Base-by-base conservation (phyloP, 2,113 vertebrate species). In the Callipepla squamata region DNA sequence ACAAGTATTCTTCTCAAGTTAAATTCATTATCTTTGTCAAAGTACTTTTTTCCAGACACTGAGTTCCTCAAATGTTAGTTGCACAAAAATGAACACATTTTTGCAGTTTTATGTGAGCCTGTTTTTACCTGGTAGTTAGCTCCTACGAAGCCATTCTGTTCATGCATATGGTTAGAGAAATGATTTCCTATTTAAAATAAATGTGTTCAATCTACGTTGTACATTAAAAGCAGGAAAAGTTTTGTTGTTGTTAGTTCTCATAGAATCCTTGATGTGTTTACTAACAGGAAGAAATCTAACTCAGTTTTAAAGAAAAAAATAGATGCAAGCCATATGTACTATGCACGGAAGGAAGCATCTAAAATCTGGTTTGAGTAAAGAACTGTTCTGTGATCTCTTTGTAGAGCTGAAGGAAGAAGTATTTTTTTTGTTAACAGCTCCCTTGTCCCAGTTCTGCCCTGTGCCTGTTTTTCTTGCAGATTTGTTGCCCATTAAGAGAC, bases 331-430 rank as follows among this genome's bases (percentile, higher is more conserved):
- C 95, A 90, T 90, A 72, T 94, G 95, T 50, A 79, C 51, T 75
- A 17, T 45, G 92, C 91, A 93, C 11, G 66, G 90, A 96, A 92
- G 86, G 80, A 93, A 91, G 73, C 88, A 83, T 95, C 89, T 93
- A 57, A 89, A 95, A 95, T 97, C 96, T 93, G 96, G 87, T 96
- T 96, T 92, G 87, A 90, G 95, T 96, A 93, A 93, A 92, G 91
- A 87, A 59, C 80, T 94, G 80, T 84, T 93, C 74, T 97, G 85
- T 97, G 94, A 97, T 97, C 96, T 95, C 96, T 96, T 90, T 92
- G 93, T 96, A 88, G 92, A 91, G 79, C 87, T 96, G 89, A 96
- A 87, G 86, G 79, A 69, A 92, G 87, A 92, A 83, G 57, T 78
- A 51, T 90, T 94, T 94, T 95, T n/a, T 53, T 93, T 74, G 80